Conservation (phyloP, 1,140 invertebrate species). For the Grapholita molesta region DNA sequence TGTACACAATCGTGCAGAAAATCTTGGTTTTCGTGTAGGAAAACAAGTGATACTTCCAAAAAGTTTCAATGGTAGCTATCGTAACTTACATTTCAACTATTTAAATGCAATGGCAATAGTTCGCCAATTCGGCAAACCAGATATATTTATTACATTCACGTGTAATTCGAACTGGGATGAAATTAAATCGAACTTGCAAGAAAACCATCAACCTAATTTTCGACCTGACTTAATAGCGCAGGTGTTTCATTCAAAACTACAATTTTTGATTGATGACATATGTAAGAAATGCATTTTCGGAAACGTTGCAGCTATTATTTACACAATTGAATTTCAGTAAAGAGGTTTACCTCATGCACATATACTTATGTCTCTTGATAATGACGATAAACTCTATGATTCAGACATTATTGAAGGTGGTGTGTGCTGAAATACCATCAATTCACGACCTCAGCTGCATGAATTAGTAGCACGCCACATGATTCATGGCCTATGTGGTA, state of each 20-base stretch:
- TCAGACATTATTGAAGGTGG: slow-evolving; percentile 46
- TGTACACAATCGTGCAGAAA: background rate
- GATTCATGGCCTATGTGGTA: slow-evolving; percentile 60
- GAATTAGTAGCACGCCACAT: slow-evolving; percentile 53
- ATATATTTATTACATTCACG: slow-evolving; percentile 62
- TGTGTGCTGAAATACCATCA: slow-evolving; percentile 73
- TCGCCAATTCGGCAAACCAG: slow-evolving; percentile 49
- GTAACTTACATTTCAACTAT: slow-evolving; percentile 35
- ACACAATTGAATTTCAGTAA: slow-evolving; percentile 40
- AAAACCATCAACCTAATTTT: background rate
- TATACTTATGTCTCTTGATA: slow-evolving; percentile 32
- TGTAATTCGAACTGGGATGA: slow-evolving; percentile 62
- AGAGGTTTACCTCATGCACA: slow-evolving; percentile 37
- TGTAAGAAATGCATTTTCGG: slow-evolving; percentile 36
- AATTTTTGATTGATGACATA: slow-evolving; percentile 23
- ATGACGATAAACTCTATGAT: slow-evolving; percentile 41
- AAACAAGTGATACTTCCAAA: slow-evolving; percentile 35
- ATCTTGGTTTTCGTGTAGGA: slow-evolving; percentile 14
- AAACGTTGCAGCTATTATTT: slow-evolving; percentile 19
- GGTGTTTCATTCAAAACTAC: slow-evolving; percentile 21
- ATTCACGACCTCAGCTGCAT: slow-evolving; percentile 41
- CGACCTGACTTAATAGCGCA: slow-evolving; percentile 23
- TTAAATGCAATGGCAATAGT: slow-evolving; percentile 62
- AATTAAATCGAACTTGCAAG: slow-evolving; percentile 26
- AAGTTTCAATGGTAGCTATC: slow-evolving; percentile 33